Percentiles rank a stretch among this genome's conserved stretches.
phyloP scores from a whole-genome alignment of 2,113 vertebrate species.

The Petromus typicus region DNA sequence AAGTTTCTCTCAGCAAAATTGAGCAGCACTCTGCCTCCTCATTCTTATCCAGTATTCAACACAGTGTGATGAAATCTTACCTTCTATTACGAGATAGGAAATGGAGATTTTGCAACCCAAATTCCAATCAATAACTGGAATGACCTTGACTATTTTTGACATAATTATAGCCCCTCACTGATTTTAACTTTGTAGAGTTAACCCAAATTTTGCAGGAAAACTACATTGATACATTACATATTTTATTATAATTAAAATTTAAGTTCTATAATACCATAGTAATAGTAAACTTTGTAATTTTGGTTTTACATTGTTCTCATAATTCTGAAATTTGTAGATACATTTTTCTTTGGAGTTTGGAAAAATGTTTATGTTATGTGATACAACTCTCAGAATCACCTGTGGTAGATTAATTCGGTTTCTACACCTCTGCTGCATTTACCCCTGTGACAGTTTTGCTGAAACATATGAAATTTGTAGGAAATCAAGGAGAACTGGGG shows the following conservation, averaged over 20 bases:
- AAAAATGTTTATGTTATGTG: background rate
- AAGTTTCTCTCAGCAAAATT: constrained; percentile 9
- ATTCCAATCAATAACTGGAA: constrained; percentile 63
- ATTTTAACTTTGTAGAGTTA: constrained; percentile 53
- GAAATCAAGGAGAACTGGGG: background rate
- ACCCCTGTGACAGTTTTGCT: background rate
- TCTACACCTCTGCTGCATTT: background rate
- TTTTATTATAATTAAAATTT: constrained; percentile 15
- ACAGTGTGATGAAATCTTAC: background rate
- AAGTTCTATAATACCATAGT: background rate
- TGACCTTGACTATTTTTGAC: constrained; percentile 25
- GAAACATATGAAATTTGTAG: background rate
- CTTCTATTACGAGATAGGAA: constrained; percentile 44
- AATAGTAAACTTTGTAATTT: background rate
- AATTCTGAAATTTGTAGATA: constrained; percentile 15
- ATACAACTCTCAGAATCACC: background rate
- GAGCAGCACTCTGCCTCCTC: background rate
- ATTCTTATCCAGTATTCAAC: constrained; percentile 8
- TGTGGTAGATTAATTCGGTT: background rate
- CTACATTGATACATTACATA: background rate
- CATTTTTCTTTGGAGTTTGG: background rate
- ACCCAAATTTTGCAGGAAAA: constrained; percentile 54
- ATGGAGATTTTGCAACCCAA: constrained; percentile 32
- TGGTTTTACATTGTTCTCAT: background rate
- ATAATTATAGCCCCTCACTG: constrained; percentile 1